Evolutionary conservation across 2,113 vertebrate genomes (phyloP), one percentile per base, ranked within the genome.

Genomic region (Dolichallabes microphthalmus): DNA sequence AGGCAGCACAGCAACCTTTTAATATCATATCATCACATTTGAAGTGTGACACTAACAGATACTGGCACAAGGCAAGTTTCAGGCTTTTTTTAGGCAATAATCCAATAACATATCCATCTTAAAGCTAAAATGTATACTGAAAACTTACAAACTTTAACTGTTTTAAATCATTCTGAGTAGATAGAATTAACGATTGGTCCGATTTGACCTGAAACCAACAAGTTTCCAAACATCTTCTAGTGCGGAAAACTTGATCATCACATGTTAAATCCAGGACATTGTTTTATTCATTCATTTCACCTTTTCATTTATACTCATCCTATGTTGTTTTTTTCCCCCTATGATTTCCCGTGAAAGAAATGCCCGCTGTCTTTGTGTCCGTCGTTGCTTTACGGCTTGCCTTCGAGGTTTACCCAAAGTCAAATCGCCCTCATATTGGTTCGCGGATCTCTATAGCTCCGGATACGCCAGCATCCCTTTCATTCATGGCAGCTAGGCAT

Each of bases 391-490:
- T 57, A 79, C 76, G 57, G 80, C 35, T 68, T 68, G 84, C 61
- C 58, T 69, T 32, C 63, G 57, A 74, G 73, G 76, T 55, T 80
- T 74, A 71, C 71, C 61, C 32, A 32, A 17, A 71, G 66, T 82
- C 86, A 87, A 85, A 85, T 74, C 68, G 25, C 88, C 88, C 73
- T 68, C 80, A 83, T 87, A 61, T 80, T 83, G 55, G 58, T 50
- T 85, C 75, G 45, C 55, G 45, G 27, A 27, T 83, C 88, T 63
- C 74, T 82, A 85, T 83, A 64, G 50, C 12, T 55, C 80, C 77
- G 64, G 80, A 68, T 84, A 73, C 57, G 75, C 88, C 88, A 20
- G 88, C 86, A 87, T 89, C 74, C 75, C 77, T 77, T 82, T 88
- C 87, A 82, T 83, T 82, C 74, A 87, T 86, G 76, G 63, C 17